phyloP scores from a whole-genome alignment of 2,888 invertebrate genomes.

The Erebia epiphron region DNA sequence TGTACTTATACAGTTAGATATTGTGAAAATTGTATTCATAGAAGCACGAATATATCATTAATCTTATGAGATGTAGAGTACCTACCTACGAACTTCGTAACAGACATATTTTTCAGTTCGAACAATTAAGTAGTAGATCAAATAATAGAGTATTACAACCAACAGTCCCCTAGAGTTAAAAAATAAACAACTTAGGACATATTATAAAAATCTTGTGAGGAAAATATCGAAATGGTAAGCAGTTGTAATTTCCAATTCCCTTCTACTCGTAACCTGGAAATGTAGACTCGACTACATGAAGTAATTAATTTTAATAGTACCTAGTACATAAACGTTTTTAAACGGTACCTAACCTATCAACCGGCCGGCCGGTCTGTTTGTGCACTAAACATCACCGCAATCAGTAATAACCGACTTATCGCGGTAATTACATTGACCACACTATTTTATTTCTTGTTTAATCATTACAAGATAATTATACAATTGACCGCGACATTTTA shows the following conservation, averaged over 20 bases:
- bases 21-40: too few species aligned
- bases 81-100: too few species aligned
- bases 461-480: constrained; percentile 48
- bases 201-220: neutral
- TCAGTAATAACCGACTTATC: constrained; percentile 34
- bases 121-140: too few species aligned
- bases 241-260: neutral
- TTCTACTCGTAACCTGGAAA: neutral
- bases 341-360: constrained; percentile 13
- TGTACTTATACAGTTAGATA: too few species aligned
- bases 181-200: too few species aligned
- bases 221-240: neutral
- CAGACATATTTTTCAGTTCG: too few species aligned
- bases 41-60: too few species aligned
- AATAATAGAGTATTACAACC: too few species aligned
- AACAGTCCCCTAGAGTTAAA: too few species aligned
- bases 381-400: constrained; percentile 23
- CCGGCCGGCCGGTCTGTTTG: constrained; percentile 4
- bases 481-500: constrained; percentile 48
- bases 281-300: neutral
- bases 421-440: constrained; percentile 41
- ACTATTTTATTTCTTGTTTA: constrained; percentile 38
- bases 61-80: too few species aligned
- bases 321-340: constrained; percentile 3
- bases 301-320: constrained; percentile 12